phyloP scores from a whole-genome alignment of 2,113 vertebrate species.

The Alethe diademata region DNA sequence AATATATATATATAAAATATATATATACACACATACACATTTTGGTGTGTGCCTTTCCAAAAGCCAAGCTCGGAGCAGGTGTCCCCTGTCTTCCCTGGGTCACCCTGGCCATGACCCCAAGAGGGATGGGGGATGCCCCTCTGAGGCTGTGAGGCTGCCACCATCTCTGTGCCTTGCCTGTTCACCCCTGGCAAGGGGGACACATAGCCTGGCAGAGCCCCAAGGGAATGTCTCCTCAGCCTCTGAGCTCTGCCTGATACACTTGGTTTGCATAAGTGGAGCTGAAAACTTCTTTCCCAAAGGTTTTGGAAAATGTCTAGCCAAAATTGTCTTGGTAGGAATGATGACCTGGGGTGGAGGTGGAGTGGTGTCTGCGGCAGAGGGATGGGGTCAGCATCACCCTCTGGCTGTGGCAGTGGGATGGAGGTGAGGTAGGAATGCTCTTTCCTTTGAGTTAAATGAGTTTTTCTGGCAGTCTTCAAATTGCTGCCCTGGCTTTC shows the following conservation, averaged over 20 bases:
- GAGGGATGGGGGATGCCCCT: not conserved
- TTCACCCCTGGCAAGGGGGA: fast-evolving
- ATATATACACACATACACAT: not conserved
- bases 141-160: not conserved
- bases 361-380: fast-evolving
- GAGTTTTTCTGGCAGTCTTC: not conserved
- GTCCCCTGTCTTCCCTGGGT: not conserved
- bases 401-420: not conserved
- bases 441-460: not conserved
- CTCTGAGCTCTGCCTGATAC: not conserved
- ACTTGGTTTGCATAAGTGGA: not conserved
- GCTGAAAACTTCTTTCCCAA: not conserved
- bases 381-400: fast-evolving
- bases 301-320: not conserved
- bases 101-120: not conserved
- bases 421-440: not conserved
- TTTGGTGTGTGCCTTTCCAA: conserved; percentile 29
- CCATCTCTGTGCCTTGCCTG: not conserved
- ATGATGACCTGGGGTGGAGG: not conserved
- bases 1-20: not conserved
- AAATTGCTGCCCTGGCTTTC: not conserved
- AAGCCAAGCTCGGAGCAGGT: not conserved
- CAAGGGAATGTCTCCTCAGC: not conserved
- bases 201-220: not conserved
- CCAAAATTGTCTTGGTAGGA: not conserved